Evolutionary conservation across 64 coral and sea anemone species (phyloP), one percentile per base, ranked within the genome.

Genomic region (Acropora tenuis): DNA sequence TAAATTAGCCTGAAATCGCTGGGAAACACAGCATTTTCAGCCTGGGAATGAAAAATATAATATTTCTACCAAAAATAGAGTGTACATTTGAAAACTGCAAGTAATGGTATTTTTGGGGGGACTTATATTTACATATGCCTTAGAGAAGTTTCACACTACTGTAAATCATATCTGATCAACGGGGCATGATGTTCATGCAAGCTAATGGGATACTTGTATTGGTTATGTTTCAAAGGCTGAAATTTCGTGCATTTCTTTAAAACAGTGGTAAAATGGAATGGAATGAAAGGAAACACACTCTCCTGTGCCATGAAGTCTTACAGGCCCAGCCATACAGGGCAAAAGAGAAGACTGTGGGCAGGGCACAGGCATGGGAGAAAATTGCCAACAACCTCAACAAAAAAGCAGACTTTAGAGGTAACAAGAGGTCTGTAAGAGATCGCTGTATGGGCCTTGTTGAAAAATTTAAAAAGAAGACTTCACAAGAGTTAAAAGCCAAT

Each of bases 231-330:
- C 50, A n/a, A 88, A 20, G 16, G 41, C n/a, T 18, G 40, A 76
- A 50, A 75, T 52, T 52, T 88, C 50, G 30, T 75, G 17, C 57
- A 45, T 76, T 88, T 52, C 76, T 88, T 88, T 43, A 55, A 55
- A 74, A 77, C 41, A 91, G 80, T 42, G 59, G 63, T 50, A 91
- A 91, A 75, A 91, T 91, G 89, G 68, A 91, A 74, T 91, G 79
- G 79, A 91, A 68, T 91, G 79, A 91, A 49, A 10, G 75, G 7
- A 91, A 91, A 46, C 41, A 91, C 53, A 80, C 84, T 73, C n/a
- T 84, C 40, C 66, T 91, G 7, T 74, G 78, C 69, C 44, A 79
- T 52, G 89, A 82, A 83, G 68, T 90, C 11, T 49, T 91, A 18
- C 47, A 74, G 49, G 20, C 55, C 0, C 48, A 91, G 69, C 79